phyloP scores from a whole-genome alignment of 2,888 invertebrate species.

The Crocallis elinguaria region DNA sequence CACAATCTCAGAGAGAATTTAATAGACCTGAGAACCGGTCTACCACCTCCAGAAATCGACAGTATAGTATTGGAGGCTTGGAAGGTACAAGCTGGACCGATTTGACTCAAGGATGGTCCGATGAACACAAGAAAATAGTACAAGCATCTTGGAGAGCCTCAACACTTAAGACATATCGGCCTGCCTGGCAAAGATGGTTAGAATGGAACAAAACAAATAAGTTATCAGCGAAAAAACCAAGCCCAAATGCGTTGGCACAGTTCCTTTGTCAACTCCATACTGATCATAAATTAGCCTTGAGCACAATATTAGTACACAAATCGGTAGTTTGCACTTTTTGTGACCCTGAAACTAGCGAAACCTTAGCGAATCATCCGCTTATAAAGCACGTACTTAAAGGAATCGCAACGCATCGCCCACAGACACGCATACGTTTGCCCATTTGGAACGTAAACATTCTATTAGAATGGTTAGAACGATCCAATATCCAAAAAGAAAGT shows the following conservation, averaged over 20 bases:
- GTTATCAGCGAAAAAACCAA: neutral
- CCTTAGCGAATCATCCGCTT: slow-evolving; percentile 11
- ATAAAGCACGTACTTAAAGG: slow-evolving; percentile 19
- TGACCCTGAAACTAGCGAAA: slow-evolving; percentile 5
- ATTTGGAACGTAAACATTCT: slow-evolving; percentile 20
- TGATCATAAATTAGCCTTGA: slow-evolving; percentile 14
- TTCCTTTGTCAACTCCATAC: slow-evolving; percentile 21
- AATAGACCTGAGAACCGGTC: neutral
- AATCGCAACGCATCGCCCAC: neutral
- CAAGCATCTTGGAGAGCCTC: slow-evolving; percentile 29
- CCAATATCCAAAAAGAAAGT: neutral
- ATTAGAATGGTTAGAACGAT: slow-evolving; percentile 11
- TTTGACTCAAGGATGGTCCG: slow-evolving; percentile 1
- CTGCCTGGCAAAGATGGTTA: slow-evolving; percentile 31
- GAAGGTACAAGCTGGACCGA: slow-evolving; percentile 6
- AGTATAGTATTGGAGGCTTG: slow-evolving; percentile 2
- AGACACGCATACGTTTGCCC: neutral
- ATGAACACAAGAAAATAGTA: slow-evolving; percentile 5
- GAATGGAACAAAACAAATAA: slow-evolving; percentile 14
- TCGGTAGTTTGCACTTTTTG: slow-evolving; percentile 26
- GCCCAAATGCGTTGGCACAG: slow-evolving; percentile 4
- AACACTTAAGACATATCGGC: slow-evolving; percentile 25
- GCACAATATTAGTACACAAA: slow-evolving; percentile 31
- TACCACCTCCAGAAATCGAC: slow-evolving; percentile 25
- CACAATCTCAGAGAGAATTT: neutral